A percentile compares a stretch with the other conserved stretches of the same genome.
Conservation (phyloP, 2,797 vertebrate species). For the Catharus ustulatus region DNA sequence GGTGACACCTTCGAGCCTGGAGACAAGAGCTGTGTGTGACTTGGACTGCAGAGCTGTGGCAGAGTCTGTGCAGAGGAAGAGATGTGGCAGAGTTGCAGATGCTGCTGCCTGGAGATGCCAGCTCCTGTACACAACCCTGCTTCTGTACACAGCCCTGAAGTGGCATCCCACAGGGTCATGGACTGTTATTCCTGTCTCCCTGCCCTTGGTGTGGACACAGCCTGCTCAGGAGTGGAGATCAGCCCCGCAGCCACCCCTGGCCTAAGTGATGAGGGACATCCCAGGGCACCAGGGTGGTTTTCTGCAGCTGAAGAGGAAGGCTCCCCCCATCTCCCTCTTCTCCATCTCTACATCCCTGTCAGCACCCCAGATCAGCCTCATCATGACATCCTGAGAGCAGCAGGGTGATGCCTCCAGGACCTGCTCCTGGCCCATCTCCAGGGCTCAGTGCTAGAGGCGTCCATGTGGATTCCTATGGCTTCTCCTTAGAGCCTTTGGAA, state of each 20-base stretch:
- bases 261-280: not conserved
- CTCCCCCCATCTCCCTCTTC: not conserved
- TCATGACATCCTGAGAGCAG: not conserved
- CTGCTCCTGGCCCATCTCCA: not conserved
- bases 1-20: not conserved
- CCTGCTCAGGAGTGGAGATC: not conserved
- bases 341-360: not conserved
- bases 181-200: not conserved
- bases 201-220: not conserved
- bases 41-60: not conserved
- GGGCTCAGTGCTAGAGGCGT: not conserved
- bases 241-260: not conserved
- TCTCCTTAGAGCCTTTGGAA: not conserved
- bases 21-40: not conserved
- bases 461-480: not conserved
- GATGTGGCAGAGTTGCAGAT: not conserved
- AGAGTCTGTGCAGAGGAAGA: not conserved
- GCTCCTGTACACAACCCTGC: not conserved
- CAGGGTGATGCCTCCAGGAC: not conserved
- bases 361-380: not conserved
- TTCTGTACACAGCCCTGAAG: not conserved
- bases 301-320: conserved; percentile 13
- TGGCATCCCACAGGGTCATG: fast-evolving
- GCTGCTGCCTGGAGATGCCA: not conserved
- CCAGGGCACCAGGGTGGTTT: not conserved